phyloP scores from a whole-genome alignment of 2,888 invertebrate species.

The Sarcophaga caerulescens region DNA sequence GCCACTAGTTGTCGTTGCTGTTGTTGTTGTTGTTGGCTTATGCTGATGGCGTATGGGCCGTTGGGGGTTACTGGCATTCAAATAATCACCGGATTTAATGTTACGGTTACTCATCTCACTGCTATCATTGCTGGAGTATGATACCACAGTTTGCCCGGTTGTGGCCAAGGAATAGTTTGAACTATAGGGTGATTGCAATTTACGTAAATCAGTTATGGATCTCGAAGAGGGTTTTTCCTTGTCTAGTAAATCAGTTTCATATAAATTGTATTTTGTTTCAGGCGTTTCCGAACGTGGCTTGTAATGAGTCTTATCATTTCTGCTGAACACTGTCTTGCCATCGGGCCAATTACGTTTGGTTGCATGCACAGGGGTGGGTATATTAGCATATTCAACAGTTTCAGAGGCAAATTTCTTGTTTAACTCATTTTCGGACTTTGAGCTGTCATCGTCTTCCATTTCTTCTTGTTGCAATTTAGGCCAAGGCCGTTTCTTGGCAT shows the following conservation, averaged over 20 bases:
- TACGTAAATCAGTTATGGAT: conserved; percentile 74
- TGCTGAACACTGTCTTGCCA: conserved; percentile 73
- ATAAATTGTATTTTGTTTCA: conserved; percentile 39
- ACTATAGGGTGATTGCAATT: conserved; percentile 60
- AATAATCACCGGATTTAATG: conserved; percentile 56
- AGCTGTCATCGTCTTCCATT: conserved; percentile 65
- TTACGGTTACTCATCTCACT: conserved; percentile 67
- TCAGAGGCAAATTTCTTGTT: conserved; percentile 39
- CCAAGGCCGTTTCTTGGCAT: conserved; percentile 75
- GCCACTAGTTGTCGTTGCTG: conserved; percentile 53
- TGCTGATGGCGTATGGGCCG: conserved; percentile 68
- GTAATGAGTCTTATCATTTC: conserved; percentile 20
- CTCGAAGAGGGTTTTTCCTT: conserved; percentile 70
- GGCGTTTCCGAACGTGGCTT: conserved; percentile 64
- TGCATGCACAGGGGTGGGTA: conserved; percentile 71
- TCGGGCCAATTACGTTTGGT: conserved; percentile 77
- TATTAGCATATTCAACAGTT: conserved; percentile 70
- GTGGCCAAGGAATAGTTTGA: conserved; percentile 69
- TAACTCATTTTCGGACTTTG: conserved; percentile 28
- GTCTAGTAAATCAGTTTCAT: conserved; percentile 23
- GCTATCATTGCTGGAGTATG: conserved; percentile 72
- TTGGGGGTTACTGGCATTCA: conserved; percentile 53
- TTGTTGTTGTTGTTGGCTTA: conserved; percentile 51
- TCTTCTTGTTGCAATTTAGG: conserved; percentile 72
- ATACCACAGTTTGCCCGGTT: conserved; percentile 53